A percentile compares a stretch with the other conserved stretches of the same genome.
phyloP scores from a whole-genome alignment of 2,113 vertebrate species.

The Rhipidura dahli region DNA sequence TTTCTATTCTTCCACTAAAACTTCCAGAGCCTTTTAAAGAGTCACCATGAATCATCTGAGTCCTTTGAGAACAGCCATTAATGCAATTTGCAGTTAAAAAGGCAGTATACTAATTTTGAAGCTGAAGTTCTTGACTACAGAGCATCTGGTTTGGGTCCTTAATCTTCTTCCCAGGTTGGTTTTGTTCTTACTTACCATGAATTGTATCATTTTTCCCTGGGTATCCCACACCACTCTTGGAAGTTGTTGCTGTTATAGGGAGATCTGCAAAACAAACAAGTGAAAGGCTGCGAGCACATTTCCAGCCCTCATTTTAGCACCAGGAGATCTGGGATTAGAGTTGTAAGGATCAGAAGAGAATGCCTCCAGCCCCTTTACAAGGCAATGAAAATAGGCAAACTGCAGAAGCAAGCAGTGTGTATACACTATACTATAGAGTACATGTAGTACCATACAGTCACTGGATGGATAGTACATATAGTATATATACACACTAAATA shows the following conservation, averaged over 20 bases:
- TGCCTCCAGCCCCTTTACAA: background rate
- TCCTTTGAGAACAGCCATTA: background rate
- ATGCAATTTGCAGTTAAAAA: background rate
- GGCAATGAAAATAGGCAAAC: background rate
- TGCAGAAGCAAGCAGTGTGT: background rate
- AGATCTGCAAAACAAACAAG: background rate
- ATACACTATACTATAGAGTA: accelerated
- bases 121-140: background rate
- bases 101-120: background rate
- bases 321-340: background rate
- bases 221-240: background rate
- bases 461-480: background rate
- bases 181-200: background rate
- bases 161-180: background rate
- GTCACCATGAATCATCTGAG: background rate
- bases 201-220: conserved; percentile 5
- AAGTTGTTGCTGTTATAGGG: background rate
- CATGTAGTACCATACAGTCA: background rate
- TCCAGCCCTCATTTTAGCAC: background rate
- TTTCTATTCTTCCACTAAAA: background rate
- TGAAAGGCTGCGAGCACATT: background rate
- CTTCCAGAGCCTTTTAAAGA: background rate
- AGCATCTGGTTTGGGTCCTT: background rate
- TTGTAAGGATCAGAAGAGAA: background rate
- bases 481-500: too few relatives aligned